phyloP scores from a whole-genome alignment of 2,113 vertebrate species.

The Jaculus jaculus region DNA sequence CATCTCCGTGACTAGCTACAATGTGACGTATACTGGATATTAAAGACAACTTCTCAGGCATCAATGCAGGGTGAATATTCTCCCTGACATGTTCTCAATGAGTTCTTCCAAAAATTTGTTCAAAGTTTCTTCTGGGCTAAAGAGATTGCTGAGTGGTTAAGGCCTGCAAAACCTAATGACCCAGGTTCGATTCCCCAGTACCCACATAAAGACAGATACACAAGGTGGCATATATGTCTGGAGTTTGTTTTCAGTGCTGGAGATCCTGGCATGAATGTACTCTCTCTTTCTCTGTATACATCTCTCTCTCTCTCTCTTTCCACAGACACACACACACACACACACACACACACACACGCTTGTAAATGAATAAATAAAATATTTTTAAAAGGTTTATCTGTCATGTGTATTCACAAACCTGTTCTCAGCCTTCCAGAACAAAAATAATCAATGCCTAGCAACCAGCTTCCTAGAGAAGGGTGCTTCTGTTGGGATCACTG shows the following conservation, averaged over 20 bases:
- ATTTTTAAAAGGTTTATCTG: neutral
- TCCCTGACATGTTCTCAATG: conserved; percentile 44
- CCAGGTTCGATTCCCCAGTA: too few relatives aligned
- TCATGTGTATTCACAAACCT: conserved; percentile 32
- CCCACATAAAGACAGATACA: too few relatives aligned
- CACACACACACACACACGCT: too few relatives aligned
- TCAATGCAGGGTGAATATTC: neutral
- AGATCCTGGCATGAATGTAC: too few relatives aligned
- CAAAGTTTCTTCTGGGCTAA: neutral
- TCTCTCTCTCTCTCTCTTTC: too few relatives aligned
- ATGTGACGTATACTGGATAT: conserved; percentile 67
- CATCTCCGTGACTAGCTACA: conserved; percentile 81
- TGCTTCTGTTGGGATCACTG: neutral
- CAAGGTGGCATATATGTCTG: too few relatives aligned
- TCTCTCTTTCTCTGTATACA: too few relatives aligned
- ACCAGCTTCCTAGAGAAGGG: neutral
- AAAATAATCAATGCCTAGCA: neutral
- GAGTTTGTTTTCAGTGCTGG: too few relatives aligned
- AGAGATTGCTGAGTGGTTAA: too few relatives aligned
- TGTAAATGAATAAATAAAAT: too few relatives aligned
- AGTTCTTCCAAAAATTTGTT: conserved; percentile 15
- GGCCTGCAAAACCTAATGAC: too few relatives aligned
- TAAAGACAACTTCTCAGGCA: conserved; percentile 55
- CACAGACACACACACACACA: too few relatives aligned
- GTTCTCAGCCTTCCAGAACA: neutral